These are phyloP conservation scores for Nibea coibor DNA, from an alignment of 2,113 vertebrate species.

Conservation along the genomic window DNA sequence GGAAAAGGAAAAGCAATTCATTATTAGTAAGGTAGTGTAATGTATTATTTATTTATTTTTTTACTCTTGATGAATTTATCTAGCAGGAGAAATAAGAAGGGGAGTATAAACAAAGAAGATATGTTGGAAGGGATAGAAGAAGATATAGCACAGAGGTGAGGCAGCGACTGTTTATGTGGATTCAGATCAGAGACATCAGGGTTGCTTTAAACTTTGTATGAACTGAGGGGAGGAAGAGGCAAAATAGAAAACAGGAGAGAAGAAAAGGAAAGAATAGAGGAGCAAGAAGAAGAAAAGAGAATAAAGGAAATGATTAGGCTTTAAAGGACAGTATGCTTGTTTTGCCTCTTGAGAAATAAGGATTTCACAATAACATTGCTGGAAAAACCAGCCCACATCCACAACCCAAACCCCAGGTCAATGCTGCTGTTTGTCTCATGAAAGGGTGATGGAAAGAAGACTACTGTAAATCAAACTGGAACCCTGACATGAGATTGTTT, in stretches of 20 bases:
- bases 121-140: conserved; percentile 25
- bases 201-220: conserved; percentile 59
- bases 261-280: conserved; percentile 15
- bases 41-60: conserved; percentile 16
- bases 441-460: neutral
- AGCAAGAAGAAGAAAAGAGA: neutral
- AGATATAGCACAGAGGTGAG: conserved; percentile 5
- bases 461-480: conserved; percentile 26
- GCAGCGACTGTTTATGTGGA: conserved; percentile 37
- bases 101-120: conserved; percentile 3
- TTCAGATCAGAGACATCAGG: conserved; percentile 48
- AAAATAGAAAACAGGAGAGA: conserved; percentile 38
- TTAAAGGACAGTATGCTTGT: conserved; percentile 34
- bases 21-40: neutral
- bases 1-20: neutral
- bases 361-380: conserved; percentile 50
- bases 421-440: conserved; percentile 13
- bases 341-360: conserved; percentile 50
- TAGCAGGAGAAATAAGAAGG: neutral
- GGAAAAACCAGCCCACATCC: conserved; percentile 13
- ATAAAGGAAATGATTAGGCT: neutral
- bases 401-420: conserved; percentile 6
- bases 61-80: conserved; percentile 4
- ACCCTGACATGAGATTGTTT: neutral
- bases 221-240: conserved; percentile 37